Base-by-base conservation (phyloP, 2,888 invertebrate species). In the Agriopis aurantiaria region DNA sequence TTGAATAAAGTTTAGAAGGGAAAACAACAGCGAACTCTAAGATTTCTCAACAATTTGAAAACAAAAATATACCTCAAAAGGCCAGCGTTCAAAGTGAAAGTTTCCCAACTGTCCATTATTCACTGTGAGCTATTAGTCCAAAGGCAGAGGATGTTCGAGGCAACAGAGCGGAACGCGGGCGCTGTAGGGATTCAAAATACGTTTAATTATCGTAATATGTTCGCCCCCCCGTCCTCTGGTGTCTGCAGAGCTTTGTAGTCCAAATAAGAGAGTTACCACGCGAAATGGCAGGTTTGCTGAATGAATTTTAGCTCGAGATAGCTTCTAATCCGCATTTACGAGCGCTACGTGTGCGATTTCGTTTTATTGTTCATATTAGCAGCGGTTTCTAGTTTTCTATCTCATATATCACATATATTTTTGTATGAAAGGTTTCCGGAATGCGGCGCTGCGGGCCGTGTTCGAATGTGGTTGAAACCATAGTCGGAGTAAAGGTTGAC, bases 151-250 rank as follows among this genome's bases (percentile, higher is more conserved):
- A 61, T 65, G 64, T 53, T 52, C 46, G 51, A 61, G 66, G 63
- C 65, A 51, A 45, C 63, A 59, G 55, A 67, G 56, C 61, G 70
- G 66, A 72, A 72, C 71, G 72, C 58, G 59, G 66, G 52, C 43
- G 43, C 12, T 51, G 11, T 49, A 53, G 72, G 74, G 68, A 69
- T 75, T 56, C 53, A 59, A 71, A 68, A 68, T 69, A 65, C 70
- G 72, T 67, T 75, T 69, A 72, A 72, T 72, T 71, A 72, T 69
- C 65, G 67, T 69, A 67, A 72, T 65, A 72, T 61, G 64, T 69
- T 23, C 17, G 17, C 17, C 17, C 17, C 68, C 51, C 56, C 23
- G 66, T 61, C 57, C 57, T 58, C 53, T n/a, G 46, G 51, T 33
- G 68, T 58, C 68, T 65, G 55, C 63, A 41, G 46, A 71, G 68